phyloP scores from a whole-genome alignment of 2,797 vertebrate genomes.

The Heteromormyrus szaboi region DNA sequence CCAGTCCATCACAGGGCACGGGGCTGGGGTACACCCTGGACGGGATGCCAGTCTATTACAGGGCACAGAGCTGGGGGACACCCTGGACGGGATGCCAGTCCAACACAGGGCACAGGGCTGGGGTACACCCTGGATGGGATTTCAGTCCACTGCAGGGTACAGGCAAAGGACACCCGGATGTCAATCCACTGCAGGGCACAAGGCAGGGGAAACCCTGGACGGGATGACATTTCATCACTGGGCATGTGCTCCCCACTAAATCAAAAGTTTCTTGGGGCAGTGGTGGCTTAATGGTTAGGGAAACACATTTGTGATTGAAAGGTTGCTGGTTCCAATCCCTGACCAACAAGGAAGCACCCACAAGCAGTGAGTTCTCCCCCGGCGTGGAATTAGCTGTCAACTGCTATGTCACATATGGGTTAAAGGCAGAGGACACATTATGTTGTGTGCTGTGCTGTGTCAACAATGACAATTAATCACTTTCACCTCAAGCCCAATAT shows the following conservation, averaged over 20 bases:
- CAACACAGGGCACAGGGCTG: background rate
- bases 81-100: background rate
- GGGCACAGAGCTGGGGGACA: no score
- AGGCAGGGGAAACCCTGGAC: background rate
- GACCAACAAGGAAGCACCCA: background rate
- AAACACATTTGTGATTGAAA: background rate
- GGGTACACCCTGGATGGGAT: background rate
- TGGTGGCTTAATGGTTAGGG: background rate
- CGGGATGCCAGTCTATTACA: background rate
- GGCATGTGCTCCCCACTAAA: background rate
- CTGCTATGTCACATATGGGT: background rate
- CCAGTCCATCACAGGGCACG: background rate
- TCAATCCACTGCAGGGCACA: background rate
- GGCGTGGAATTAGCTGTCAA: background rate
- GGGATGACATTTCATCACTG: background rate
- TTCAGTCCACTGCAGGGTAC: background rate
- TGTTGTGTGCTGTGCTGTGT: background rate
- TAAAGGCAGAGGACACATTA: background rate
- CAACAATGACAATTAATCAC: background rate
- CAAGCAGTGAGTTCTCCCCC: background rate
- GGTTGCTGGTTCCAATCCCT: background rate
- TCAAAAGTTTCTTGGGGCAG: background rate
- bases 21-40: background rate
- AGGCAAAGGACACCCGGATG: background rate
- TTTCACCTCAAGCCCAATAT: background rate